Evolutionary conservation across 2,888 invertebrate species (phyloP), one percentile per base, ranked within the genome.

Genomic region (Trachelus tabidus): DNA sequence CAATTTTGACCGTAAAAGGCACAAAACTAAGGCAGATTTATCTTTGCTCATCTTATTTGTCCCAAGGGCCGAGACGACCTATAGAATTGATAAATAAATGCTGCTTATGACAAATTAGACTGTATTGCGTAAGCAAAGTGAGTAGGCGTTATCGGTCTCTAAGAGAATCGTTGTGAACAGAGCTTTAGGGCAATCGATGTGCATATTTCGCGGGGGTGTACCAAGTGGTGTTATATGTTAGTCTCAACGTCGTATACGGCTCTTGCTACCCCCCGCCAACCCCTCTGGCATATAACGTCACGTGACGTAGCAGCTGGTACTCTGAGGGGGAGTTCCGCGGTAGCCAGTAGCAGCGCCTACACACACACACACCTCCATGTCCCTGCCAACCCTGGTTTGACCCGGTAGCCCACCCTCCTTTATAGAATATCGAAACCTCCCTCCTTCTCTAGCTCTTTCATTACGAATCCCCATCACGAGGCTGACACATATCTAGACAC

Each of bases 281-380:
- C 71, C 71, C 31, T 12, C 33, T 69, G 31, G 71, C 71, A 69
- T 9, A 69, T 3, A 75, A 3, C 76, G 77, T 79, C 82, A 80
- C 82, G 79, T 83, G 82, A 83, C 81, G 81, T 79, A 83, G 82
- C 82, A 81, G 82, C 81, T 83, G 82, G 68, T 76, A 35, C 79
- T 76, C 75, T 30, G 40, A 40, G 40, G 40, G 40, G 40, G 40
- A 40, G 40, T 23, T 40, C 9, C 15, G 40, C 15, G 40, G 40
- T 23, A 40, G 23, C 40, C 40, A 40, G 6, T 23, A 40, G 40
- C 40, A 40, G 6, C 40, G 6, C 12, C 12, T 1, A 34, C 34
- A 11, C 1, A 34, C 1, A 34, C 6, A 40, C 40, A 40, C 40
- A 23, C 40, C 40, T 40, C 40, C 40, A 2, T 23, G 23, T 40